Conservation (phyloP, 2,797 vertebrate species). For the Acipenser transmontanus region DNA sequence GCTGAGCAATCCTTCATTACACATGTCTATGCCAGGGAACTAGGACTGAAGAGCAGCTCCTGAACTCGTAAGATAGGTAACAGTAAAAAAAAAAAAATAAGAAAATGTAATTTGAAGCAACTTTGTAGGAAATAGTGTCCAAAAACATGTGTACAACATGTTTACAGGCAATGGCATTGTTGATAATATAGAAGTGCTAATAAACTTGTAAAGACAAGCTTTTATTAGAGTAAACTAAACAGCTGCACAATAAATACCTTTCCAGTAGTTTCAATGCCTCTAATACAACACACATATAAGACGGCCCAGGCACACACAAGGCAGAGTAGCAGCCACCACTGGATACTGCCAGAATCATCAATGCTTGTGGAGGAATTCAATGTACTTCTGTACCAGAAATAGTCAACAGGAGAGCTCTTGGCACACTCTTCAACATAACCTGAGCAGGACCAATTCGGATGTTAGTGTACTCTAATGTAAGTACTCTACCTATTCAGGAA, state of each 20-base stretch:
- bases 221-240: background rate
- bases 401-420: slow-evolving; percentile 78
- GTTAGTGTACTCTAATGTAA: background rate
- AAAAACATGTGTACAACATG: no score
- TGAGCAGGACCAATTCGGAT: slow-evolving; percentile 33
- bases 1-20: no score
- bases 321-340: slow-evolving; percentile 77
- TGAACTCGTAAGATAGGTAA: no score
- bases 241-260: slow-evolving; percentile 60
- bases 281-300: slow-evolving; percentile 75
- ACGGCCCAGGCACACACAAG: slow-evolving; percentile 73
- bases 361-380: slow-evolving; percentile 71
- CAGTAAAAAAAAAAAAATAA: no score
- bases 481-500: background rate
- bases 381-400: slow-evolving; percentile 86
- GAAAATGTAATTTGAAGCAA: no score
- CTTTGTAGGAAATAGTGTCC: no score
- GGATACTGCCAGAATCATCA: slow-evolving; percentile 59
- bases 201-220: no score
- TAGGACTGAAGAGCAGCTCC: no score
- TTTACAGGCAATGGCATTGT: no score
- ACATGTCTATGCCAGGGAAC: no score
- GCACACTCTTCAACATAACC: slow-evolving; percentile 64
- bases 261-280: slow-evolving; percentile 86
- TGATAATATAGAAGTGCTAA: no score